Percentiles rank a stretch among this genome's conserved stretches.
Evolutionary conservation across 2,113 vertebrate species (phyloP).

Genomic region (Astatoreochromis straeleni): DNA sequence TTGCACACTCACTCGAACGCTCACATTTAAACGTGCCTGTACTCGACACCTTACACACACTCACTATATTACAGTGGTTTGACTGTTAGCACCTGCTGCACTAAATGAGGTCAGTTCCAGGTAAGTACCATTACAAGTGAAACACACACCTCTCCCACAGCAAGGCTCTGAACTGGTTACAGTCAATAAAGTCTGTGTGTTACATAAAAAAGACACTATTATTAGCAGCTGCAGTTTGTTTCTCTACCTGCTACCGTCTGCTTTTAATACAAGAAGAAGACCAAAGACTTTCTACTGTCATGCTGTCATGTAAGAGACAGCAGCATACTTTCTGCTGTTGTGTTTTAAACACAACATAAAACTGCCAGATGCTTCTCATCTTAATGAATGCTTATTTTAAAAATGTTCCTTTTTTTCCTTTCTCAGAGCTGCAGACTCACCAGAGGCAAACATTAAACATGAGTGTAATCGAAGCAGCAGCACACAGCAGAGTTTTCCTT

Average conservation of each 20-base stretch:
- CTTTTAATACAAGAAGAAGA: neutral
- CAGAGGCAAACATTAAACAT: fast-evolving
- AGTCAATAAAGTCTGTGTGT: neutral
- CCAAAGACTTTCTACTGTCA: neutral
- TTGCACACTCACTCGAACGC: neutral
- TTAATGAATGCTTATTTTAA: neutral
- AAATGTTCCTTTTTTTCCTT: neutral
- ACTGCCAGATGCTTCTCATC: neutral
- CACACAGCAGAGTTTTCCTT: neutral
- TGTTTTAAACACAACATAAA: neutral
- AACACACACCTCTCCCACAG: neutral
- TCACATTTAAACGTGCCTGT: neutral
- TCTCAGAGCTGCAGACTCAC: neutral
- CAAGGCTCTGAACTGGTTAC: neutral
- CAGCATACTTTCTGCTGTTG: neutral
- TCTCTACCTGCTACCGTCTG: neutral
- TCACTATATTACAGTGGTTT: neutral
- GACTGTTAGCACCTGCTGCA: neutral
- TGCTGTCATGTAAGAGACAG: neutral
- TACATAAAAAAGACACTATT: neutral
- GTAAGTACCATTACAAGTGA: neutral
- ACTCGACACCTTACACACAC: neutral
- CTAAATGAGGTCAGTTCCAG: neutral
- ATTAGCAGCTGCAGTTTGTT: neutral
- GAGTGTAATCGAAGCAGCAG: too few species aligned